phyloP scores from a whole-genome alignment of 2,113 vertebrate genomes.

The Epinephelus lanceolatus region DNA sequence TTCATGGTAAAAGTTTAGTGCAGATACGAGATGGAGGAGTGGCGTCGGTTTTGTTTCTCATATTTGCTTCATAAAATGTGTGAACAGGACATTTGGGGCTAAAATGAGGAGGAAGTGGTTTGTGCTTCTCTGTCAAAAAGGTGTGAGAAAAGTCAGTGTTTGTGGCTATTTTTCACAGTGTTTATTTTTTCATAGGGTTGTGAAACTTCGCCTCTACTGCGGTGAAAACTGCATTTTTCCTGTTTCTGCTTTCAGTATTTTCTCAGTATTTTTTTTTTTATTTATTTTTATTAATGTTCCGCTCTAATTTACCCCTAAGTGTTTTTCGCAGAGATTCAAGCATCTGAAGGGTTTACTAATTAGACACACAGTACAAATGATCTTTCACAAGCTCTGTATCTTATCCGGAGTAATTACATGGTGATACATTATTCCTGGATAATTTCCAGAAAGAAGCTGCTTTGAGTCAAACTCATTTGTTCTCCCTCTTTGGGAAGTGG shows the following conservation, averaged over 20 bases:
- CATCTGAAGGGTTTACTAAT: conserved; percentile 87
- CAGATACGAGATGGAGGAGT: conserved; percentile 42
- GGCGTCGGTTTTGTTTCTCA: conserved; percentile 71
- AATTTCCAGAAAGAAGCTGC: conserved; percentile 85
- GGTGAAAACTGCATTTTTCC: conserved; percentile 59
- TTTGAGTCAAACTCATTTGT: conserved; percentile 82
- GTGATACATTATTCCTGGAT: conserved; percentile 86
- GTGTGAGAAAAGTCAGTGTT: conserved; percentile 76
- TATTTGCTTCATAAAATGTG: conserved; percentile 77
- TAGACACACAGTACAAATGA: conserved; percentile 88
- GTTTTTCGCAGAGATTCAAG: conserved; percentile 81
- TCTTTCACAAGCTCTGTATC: conserved; percentile 86
- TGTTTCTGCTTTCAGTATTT: conserved; percentile 64
- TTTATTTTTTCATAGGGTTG: conserved; percentile 60
- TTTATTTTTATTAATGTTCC: conserved; percentile 71
- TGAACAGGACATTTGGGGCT: conserved; percentile 82
- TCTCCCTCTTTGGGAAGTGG: conserved; percentile 62
- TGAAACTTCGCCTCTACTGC: conserved; percentile 62
- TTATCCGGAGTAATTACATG: conserved; percentile 87
- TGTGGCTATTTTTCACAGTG: conserved; percentile 77
- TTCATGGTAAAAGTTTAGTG: conserved; percentile 18
- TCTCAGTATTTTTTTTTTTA: conserved; percentile 50
- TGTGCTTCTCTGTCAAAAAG: conserved; percentile 73
- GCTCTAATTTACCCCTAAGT: conserved; percentile 80
- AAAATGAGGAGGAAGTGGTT: conserved; percentile 86